These are phyloP conservation scores for Ridgeia piscesae DNA, from an alignment of 1,140 invertebrate species.

Conservation along the genomic window DNA sequence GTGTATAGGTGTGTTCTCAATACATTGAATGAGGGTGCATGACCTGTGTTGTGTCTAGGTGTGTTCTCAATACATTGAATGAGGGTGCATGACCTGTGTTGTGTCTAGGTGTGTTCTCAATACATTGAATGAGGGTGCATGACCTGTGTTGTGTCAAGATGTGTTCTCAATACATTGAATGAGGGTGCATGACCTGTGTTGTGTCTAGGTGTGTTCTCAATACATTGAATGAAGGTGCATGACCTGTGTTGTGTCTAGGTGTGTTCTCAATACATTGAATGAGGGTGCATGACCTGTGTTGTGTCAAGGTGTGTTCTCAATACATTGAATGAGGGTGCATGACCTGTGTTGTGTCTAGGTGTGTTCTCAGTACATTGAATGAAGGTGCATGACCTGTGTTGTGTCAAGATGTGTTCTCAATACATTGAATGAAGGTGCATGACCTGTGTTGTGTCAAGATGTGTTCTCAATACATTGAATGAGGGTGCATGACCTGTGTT, in stretches of 20 bases:
- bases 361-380: no score
- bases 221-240: no score
- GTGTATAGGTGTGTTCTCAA: conserved; percentile 85
- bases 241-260: conserved; percentile 57
- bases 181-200: no score
- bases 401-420: conserved; percentile 85
- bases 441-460: conserved; percentile 57
- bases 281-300: no score
- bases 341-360: conserved; percentile 57
- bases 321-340: no score
- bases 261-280: conserved; percentile 99
- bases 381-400: no score
- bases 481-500: no score
- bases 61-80: conserved; percentile 99
- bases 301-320: conserved; percentile 85
- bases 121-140: no score
- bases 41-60: conserved; percentile 57
- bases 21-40: no score
- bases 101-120: conserved; percentile 85
- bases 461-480: conserved; percentile 99
- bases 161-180: conserved; percentile 99
- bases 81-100: no score
- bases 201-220: conserved; percentile 85
- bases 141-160: conserved; percentile 57
- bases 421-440: no score